Base-by-base conservation (phyloP, 1,140 invertebrate genomes). In the Druon quercuslanigerum region DNA sequence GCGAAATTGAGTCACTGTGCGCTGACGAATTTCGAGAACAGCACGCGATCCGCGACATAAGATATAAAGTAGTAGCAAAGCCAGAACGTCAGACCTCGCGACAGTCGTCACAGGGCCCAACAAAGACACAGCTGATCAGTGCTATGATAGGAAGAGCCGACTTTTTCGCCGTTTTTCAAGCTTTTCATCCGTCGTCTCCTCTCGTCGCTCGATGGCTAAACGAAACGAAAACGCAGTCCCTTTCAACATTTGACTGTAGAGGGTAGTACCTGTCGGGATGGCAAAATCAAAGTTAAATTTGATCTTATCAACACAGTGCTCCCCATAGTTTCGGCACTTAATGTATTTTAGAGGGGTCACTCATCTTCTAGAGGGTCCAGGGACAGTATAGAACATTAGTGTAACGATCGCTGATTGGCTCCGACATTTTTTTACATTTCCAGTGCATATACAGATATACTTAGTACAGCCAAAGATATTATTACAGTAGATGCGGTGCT, bases 141-240 rank as follows among this genome's bases (percentile, higher is more conserved):
- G 25, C 25, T 33, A 5, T 33, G 25, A 33, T 33, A 33, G 14
- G 25, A 51, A 72, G 40, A 46, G 40, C 40, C 40, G 9, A 46
- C 79, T 81, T 75, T 81, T 79, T 80, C 81, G 79, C 82, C 81
- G 82, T 79, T 72, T 81, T 75, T 79, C 79, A 81, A 79, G 77
- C 14, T 70, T 70, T 70, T 6, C 60, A 16, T 20, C 33, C 71
- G 50, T 72, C 71, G 71, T n/a, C 17, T 72, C 71, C 50, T n/a
- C 17, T 4, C 46, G 33, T 17, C 70, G 12, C 54, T 50, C 16
- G 5, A 50, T 54, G 16, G 25, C 73, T 0, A 74, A 40, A 16
- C 73, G 51, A 7, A 17, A 14, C n/a, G 51, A 16, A 66, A 71
- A 77, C 70, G 57, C 76, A 75, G 72, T 46, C 51, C 76, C 73